Evolutionary conservation across 2,888 invertebrate species (phyloP).

Genomic region (Anorthoa munda): DNA sequence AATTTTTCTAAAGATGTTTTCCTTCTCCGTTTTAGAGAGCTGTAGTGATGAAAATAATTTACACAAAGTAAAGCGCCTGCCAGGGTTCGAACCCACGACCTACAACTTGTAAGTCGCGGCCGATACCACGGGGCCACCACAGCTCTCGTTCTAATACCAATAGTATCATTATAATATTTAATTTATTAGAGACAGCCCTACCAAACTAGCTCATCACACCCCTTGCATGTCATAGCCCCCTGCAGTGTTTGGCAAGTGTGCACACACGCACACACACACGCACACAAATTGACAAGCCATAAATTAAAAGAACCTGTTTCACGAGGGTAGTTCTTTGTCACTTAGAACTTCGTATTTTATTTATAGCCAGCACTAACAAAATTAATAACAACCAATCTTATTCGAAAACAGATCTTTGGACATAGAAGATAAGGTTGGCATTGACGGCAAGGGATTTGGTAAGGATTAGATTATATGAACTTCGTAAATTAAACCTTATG

Average conservation of each 20-base stretch:
- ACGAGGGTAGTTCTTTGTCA: constrained; percentile 83
- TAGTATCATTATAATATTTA: background rate
- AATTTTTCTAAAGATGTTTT: no score
- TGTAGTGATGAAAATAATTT: no score
- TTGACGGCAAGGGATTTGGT: constrained; percentile 14
- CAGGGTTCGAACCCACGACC: no score
- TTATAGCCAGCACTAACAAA: constrained; percentile 60
- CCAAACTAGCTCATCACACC: constrained; percentile 80
- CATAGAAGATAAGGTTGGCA: background rate
- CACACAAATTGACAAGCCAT: constrained; percentile 83
- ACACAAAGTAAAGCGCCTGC: no score
- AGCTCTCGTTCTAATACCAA: no score
- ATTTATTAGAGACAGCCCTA: constrained; percentile 77
- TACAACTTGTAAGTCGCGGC: no score
- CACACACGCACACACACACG: constrained; percentile 70
- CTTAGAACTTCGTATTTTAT: constrained; percentile 69
- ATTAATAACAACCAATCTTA: constrained; percentile 5
- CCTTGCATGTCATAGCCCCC: constrained; percentile 83
- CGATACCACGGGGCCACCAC: no score
- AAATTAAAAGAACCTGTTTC: constrained; percentile 89
- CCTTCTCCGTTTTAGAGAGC: no score
- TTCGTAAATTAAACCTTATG: constrained; percentile 67
- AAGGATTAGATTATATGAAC: constrained; percentile 61
- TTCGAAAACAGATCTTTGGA: constrained; percentile 33
- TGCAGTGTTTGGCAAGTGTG: constrained; percentile 83